Conservation (phyloP, 2,888 invertebrate species). For the Apodemia hepburni region DNA sequence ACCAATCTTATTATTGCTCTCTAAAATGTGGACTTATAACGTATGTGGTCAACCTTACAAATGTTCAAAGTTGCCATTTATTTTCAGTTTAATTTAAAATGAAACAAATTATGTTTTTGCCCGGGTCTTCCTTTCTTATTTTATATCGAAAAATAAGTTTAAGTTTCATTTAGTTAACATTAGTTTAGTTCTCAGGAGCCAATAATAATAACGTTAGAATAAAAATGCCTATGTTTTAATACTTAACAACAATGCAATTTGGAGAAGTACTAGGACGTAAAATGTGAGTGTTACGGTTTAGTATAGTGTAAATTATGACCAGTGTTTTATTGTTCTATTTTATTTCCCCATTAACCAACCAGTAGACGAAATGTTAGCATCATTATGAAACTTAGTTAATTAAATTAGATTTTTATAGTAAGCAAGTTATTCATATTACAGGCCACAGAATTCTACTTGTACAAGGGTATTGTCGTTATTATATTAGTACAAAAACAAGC, state of each 20-base stretch:
- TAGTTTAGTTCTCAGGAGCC: neutral
- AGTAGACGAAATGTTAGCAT: constrained; percentile 5
- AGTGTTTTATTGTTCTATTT: constrained; percentile 1
- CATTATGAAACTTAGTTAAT: neutral
- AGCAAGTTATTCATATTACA: neutral
- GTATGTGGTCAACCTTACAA: constrained; percentile 8
- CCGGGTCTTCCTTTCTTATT: constrained; percentile 45
- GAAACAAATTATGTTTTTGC: constrained; percentile 28
- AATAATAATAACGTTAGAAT: constrained; percentile 7
- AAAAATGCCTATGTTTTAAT: constrained; percentile 9
- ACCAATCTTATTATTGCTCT: neutral
- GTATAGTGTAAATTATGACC: neutral
- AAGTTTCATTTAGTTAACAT: constrained; percentile 3
- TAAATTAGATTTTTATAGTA: constrained; percentile 10
- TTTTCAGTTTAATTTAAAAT: neutral
- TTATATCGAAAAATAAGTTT: constrained; percentile 16
- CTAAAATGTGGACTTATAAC: constrained; percentile 1
- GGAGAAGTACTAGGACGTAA: neutral
- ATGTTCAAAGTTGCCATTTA: neutral
- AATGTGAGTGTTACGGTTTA: constrained; percentile 4
- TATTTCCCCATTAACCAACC: neutral
- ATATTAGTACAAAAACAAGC: neutral
- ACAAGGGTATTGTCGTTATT: neutral
- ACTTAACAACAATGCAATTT: constrained; percentile 4
- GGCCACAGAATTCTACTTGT: neutral